A percentile compares a stretch with the other conserved stretches of the same genome.
Evolutionary conservation across 2,888 invertebrate species (phyloP).

Genomic region (Nephrotoma appendiculata): DNA sequence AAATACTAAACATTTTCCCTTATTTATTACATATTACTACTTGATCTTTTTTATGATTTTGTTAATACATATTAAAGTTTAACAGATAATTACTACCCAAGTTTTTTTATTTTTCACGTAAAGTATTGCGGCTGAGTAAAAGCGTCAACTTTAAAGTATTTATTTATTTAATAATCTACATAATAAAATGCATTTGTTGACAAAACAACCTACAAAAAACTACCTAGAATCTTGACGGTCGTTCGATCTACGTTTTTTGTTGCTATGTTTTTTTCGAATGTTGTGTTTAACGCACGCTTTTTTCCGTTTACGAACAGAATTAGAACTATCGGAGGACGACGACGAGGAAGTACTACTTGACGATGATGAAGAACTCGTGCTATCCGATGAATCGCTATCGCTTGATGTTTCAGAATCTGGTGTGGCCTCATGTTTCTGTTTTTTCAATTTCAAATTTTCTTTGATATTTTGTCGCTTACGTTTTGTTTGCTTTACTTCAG

Average conservation of each 20-base stretch:
- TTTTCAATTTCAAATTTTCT: slow-evolving; percentile 6
- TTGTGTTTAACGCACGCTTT: not conserved
- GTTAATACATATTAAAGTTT: not conserved
- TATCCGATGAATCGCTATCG: not conserved
- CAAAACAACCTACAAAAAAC: too few relatives aligned
- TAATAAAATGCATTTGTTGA: too few relatives aligned
- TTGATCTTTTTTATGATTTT: not conserved
- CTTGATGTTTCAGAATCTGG: not conserved
- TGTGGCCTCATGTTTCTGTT: not conserved
- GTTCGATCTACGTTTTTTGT: not conserved
- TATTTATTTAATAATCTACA: too few relatives aligned
- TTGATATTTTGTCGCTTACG: slow-evolving; percentile 11
- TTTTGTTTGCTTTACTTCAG: slow-evolving; percentile 58
- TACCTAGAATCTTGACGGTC: not conserved
- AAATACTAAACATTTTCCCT: not conserved
- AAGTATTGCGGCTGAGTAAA: not conserved
- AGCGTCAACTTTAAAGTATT: too few relatives aligned
- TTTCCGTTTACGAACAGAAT: not conserved
- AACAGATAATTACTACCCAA: not conserved
- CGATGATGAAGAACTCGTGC: not conserved
- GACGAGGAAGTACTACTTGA: not conserved
- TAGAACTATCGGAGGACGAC: not conserved
- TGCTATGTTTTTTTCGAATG: not conserved
- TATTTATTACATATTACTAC: not conserved
- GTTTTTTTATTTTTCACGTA: not conserved